Percentiles rank a stretch among this genome's conserved stretches.
phyloP scores from a whole-genome alignment of 2,888 invertebrate genomes.

The Epinotia bilunana region DNA sequence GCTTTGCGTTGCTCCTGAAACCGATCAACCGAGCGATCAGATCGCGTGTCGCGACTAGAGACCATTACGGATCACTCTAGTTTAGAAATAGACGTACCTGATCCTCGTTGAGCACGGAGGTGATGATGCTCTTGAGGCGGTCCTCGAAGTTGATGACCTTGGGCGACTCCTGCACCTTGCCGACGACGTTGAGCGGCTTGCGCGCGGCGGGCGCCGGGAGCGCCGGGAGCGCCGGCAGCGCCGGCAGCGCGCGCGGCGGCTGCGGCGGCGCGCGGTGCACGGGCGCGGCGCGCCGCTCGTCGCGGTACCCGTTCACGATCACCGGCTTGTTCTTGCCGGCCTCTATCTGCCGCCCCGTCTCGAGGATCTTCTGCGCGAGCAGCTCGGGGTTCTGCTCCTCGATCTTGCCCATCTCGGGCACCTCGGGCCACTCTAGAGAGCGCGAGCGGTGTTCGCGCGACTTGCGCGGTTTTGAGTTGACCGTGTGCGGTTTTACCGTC shows the following conservation, averaged over 20 bases:
- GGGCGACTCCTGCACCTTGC: slow-evolving; percentile 90
- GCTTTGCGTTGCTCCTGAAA: slow-evolving; percentile 45
- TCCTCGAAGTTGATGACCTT: slow-evolving; percentile 95
- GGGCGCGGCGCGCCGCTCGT: slow-evolving; percentile 59
- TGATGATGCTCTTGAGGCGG: slow-evolving; percentile 93
- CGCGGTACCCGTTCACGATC: slow-evolving; percentile 76
- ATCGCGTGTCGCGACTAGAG: neutral
- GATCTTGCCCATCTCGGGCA: slow-evolving; percentile 95
- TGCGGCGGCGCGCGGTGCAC: slow-evolving; percentile 61
- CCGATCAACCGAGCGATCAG: neutral
- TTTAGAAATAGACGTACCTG: slow-evolving; percentile 70
- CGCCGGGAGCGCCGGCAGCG: slow-evolving; percentile 50
- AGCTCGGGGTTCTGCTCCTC: slow-evolving; percentile 96
- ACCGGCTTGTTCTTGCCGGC: slow-evolving; percentile 87
- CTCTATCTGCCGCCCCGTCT: slow-evolving; percentile 95
- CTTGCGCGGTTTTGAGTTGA: slow-evolving; percentile 74
- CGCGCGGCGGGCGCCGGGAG: slow-evolving; percentile 48
- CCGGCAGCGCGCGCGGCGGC: slow-evolving; percentile 53
- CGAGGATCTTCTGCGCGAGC: slow-evolving; percentile 94
- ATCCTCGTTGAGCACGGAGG: slow-evolving; percentile 94
- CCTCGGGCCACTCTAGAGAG: slow-evolving; percentile 96
- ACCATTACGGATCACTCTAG: too few species aligned
- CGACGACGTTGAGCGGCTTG: slow-evolving; percentile 73
- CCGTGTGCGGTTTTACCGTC: slow-evolving; percentile 75
- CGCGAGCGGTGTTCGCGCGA: slow-evolving; percentile 90